Conservation (phyloP, 2,113 vertebrate species). For the Petroica traversi region DNA sequence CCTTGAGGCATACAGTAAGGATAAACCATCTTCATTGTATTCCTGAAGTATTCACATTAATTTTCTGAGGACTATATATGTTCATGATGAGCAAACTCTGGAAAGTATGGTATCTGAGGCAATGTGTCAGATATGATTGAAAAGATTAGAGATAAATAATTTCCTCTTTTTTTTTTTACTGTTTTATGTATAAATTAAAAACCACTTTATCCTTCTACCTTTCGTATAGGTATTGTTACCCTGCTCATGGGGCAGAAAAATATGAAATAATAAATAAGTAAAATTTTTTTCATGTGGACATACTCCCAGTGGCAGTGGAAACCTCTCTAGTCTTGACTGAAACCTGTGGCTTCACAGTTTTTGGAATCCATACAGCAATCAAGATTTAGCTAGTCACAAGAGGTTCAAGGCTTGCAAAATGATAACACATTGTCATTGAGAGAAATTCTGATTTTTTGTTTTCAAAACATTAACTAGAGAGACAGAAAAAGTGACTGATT, state of each 20-base stretch:
- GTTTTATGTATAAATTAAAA: neutral
- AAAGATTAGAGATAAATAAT: neutral
- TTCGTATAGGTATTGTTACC: neutral
- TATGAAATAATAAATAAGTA: neutral
- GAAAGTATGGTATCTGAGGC: neutral
- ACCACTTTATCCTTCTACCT: neutral
- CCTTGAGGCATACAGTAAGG: neutral
- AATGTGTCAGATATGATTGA: neutral
- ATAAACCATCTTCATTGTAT: neutral
- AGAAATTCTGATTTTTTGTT: neutral
- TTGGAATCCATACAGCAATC: neutral
- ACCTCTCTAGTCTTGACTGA: neutral
- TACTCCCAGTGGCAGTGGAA: neutral
- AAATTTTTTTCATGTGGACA: neutral
- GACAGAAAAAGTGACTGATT: neutral
- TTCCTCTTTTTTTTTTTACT: neutral
- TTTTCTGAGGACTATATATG: neutral
- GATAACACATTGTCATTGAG: neutral
- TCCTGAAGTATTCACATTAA: neutral
- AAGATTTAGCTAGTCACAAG: neutral
- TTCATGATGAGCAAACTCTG: accelerated
- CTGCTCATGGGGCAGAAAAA: neutral
- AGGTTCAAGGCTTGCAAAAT: neutral
- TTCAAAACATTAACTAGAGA: neutral
- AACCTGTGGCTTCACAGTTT: neutral